Conservation (phyloP, 2,888 invertebrate genomes). For the Altica lythri region DNA sequence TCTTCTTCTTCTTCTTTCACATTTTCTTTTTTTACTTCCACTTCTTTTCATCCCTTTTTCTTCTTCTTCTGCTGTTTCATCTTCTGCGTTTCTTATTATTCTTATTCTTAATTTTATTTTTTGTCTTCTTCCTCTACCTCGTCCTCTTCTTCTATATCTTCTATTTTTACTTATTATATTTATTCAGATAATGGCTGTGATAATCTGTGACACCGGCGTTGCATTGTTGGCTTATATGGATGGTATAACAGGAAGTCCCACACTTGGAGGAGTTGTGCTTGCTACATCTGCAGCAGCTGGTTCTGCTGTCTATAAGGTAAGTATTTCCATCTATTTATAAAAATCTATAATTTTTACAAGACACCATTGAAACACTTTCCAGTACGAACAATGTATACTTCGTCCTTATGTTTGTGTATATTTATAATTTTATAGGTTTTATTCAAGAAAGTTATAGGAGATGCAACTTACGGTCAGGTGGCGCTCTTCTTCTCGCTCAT, state of each 20-base stretch:
- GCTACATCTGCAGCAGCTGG: slow-evolving; percentile 90
- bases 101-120: background rate
- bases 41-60: background rate
- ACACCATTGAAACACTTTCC: too few relatives aligned
- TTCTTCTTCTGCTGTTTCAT: background rate
- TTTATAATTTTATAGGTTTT: slow-evolving; percentile 72
- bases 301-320: slow-evolving; percentile 84
- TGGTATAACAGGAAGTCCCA: slow-evolving; percentile 87
- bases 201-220: slow-evolving; percentile 91
- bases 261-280: slow-evolving; percentile 87
- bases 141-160: background rate
- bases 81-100: background rate
- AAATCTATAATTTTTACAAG: slow-evolving; percentile 7
- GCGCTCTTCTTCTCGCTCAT: slow-evolving; percentile 92
- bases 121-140: background rate
- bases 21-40: background rate
- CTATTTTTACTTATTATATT: background rate
- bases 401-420: background rate
- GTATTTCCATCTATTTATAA: background rate
- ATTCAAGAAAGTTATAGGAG: slow-evolving; percentile 89
- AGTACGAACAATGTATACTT: too few relatives aligned
- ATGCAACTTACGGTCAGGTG: slow-evolving; percentile 89
- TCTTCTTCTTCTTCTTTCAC: background rate
- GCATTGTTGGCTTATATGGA: slow-evolving; percentile 95
- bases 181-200: slow-evolving; percentile 88